Evolutionary conservation across 30 jellyfish, hydroid and myxozoan species (phyloP).

Genomic region (Morbakka virulenta): DNA sequence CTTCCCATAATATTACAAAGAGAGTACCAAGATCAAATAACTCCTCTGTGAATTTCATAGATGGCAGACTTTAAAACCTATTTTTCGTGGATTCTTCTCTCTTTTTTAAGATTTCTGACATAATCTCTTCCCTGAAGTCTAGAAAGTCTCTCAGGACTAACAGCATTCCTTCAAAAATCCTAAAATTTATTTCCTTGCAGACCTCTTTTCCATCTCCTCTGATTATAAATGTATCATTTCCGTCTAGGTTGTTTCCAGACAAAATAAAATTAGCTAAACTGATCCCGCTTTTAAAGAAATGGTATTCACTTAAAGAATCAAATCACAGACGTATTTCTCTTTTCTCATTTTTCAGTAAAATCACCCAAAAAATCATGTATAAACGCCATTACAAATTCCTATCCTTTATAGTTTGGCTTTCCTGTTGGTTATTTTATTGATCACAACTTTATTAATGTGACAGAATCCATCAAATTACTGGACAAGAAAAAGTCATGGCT

Average conservation of each 20-base stretch:
- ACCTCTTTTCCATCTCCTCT: not conserved
- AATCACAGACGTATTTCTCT: constrained; percentile 13
- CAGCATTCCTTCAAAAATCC: constrained; percentile 7
- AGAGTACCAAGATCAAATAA: not conserved
- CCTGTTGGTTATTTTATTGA: not conserved
- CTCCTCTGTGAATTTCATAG: not conserved
- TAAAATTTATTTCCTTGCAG: not conserved
- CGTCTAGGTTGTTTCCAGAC: not conserved
- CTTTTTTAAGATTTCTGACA: not conserved
- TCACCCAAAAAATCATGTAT: not conserved
- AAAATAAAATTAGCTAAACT: constrained; percentile 4
- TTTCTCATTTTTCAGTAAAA: constrained; percentile 1
- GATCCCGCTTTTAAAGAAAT: constrained; percentile 7
- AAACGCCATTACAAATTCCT: constrained; percentile 7
- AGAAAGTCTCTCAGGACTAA: not conserved
- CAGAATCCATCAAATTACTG: not conserved
- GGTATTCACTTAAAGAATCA: not conserved
- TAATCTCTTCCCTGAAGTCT: not conserved
- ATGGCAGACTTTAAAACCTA: no score
- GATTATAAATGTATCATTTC: not conserved
- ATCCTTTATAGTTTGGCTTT: constrained; percentile 14
- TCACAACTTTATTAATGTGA: not conserved
- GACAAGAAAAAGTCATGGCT: constrained; percentile 1
- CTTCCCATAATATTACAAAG: not conserved
- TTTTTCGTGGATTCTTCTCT: not conserved